Evolutionary conservation across 2,113 vertebrate genomes (phyloP).

Genomic region (Micronycteris hirsuta): DNA sequence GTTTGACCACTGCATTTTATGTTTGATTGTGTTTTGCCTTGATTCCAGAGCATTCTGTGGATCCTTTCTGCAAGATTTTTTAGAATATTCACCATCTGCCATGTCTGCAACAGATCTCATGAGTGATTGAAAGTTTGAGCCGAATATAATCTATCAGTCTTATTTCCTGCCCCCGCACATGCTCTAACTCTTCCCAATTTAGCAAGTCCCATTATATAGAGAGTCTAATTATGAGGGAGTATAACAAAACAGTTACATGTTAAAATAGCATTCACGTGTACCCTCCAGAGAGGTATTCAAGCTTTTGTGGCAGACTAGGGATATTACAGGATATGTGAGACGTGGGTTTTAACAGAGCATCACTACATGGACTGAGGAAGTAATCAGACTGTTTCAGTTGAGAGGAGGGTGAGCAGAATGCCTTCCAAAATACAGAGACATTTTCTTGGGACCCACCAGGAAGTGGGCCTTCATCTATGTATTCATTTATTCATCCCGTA

Average conservation of each 20-base stretch:
- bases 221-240: slow-evolving; percentile 72
- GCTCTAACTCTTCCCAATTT: slow-evolving; percentile 74
- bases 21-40: not conserved
- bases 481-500: not conserved
- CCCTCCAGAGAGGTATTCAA: slow-evolving; percentile 40
- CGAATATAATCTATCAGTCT: slow-evolving; percentile 76
- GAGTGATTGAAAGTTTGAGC: slow-evolving; percentile 75
- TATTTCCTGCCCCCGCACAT: slow-evolving; percentile 64
- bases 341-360: slow-evolving; percentile 24
- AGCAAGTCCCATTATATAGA: slow-evolving; percentile 67
- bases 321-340: not conserved
- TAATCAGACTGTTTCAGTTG: not conserved
- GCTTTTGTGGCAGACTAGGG: not conserved
- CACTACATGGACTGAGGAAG: not conserved
- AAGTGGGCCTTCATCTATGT: not conserved
- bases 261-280: slow-evolving; percentile 53
- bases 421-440: not conserved
- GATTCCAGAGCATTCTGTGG: not conserved
- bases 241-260: slow-evolving; percentile 70
- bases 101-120: slow-evolving; percentile 70
- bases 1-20: not conserved
- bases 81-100: slow-evolving; percentile 76
- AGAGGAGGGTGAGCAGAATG: not conserved
- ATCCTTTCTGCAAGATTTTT: slow-evolving; percentile 69
- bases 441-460: not conserved